phyloP scores from a whole-genome alignment of 2,113 vertebrate species.

The Platysternon megacephalum region DNA sequence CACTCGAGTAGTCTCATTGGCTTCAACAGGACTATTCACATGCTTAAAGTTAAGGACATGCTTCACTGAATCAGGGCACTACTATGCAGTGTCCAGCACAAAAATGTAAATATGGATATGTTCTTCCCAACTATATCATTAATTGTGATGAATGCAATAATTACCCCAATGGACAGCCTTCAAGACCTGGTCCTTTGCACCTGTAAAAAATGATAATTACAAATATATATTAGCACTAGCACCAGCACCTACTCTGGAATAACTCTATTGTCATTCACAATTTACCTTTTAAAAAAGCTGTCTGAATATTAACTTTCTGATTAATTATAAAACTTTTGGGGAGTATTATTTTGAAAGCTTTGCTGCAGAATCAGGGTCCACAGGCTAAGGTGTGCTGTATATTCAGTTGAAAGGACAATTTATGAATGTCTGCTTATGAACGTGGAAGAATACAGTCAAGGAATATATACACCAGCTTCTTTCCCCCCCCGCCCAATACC shows the following conservation, averaged over 20 bases:
- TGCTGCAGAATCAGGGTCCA: background rate
- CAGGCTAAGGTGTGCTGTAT: background rate
- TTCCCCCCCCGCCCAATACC: background rate
- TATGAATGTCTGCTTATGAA: background rate
- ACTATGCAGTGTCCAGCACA: background rate
- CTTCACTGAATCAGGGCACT: background rate
- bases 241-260: background rate
- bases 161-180: constrained; percentile 77
- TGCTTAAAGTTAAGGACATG: background rate
- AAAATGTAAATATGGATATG: background rate
- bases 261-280: background rate
- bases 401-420: background rate
- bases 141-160: constrained; percentile 27
- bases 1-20: background rate
- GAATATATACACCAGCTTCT: background rate
- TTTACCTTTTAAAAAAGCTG: constrained; percentile 2
- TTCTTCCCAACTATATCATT: constrained; percentile 7
- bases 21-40: background rate
- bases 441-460: background rate
- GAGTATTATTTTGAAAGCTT: background rate
- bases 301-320: background rate
- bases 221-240: constrained; percentile 20
- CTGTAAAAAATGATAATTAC: constrained; percentile 50
- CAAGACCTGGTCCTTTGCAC: constrained; percentile 79
- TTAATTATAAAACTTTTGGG: background rate